phyloP scores from a whole-genome alignment of 2,113 vertebrate species.

The Syrrhaptes paradoxus region DNA sequence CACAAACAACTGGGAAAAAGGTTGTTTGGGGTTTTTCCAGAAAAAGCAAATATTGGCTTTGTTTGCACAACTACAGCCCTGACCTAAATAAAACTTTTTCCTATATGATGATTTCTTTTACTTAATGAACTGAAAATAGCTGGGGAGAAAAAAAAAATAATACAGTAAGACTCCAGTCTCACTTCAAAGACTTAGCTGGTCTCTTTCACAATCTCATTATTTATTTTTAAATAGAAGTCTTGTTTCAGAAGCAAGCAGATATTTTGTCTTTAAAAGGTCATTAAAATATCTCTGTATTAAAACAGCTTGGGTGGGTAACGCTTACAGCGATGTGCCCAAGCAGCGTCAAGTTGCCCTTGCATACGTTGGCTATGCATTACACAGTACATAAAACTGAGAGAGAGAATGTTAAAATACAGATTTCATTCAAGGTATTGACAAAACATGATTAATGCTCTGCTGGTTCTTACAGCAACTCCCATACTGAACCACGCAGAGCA shows the following conservation, averaged over 20 bases:
- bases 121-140: neutral
- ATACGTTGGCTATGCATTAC: neutral
- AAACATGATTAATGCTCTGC: neutral
- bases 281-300: neutral
- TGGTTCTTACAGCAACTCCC: neutral
- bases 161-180: neutral
- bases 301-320: neutral
- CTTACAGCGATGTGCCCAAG: neutral
- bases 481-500: neutral
- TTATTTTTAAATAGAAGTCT: constrained; percentile 36
- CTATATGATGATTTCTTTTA: neutral
- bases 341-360: neutral
- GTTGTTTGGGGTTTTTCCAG: neutral
- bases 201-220: constrained; percentile 17
- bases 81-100: neutral
- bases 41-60: neutral
- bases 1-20: neutral
- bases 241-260: neutral
- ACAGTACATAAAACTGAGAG: neutral
- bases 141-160: neutral
- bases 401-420: neutral
- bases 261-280: neutral
- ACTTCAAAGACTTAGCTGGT: neutral
- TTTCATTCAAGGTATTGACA: neutral
- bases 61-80: neutral